Evolutionary conservation across 2,888 invertebrate genomes (phyloP).

Genomic region (Stenchaetothrips biformis): DNA sequence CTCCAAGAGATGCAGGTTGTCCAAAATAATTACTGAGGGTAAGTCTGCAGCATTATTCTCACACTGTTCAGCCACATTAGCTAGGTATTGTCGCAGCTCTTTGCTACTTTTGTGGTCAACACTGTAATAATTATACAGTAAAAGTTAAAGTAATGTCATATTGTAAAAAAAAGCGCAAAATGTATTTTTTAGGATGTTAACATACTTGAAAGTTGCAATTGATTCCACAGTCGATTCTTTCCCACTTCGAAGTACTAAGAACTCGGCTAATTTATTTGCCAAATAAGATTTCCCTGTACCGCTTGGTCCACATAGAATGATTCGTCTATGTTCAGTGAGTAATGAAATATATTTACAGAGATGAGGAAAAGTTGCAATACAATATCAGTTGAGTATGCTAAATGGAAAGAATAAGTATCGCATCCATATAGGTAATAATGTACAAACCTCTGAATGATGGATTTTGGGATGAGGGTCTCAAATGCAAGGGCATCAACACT

Average conservation of each 20-base stretch:
- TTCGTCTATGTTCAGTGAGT: slow-evolving; percentile 83
- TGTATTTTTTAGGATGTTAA: slow-evolving; percentile 36
- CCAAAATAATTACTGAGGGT: slow-evolving; percentile 89
- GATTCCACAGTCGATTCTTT: slow-evolving; percentile 81
- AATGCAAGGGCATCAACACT: slow-evolving; percentile 91
- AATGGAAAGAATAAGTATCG: slow-evolving; percentile 30
- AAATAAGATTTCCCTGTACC: slow-evolving; percentile 96
- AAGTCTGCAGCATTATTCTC: slow-evolving; percentile 68
- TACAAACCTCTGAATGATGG: slow-evolving; percentile 78
- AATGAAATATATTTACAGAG: slow-evolving; percentile 66
- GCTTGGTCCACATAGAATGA: slow-evolving; percentile 93
- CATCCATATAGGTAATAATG: background rate
- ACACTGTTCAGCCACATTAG: slow-evolving; percentile 88
- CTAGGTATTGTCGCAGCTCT: slow-evolving; percentile 86
- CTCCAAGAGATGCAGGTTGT: slow-evolving; percentile 87
- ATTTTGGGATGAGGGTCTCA: slow-evolving; percentile 92
- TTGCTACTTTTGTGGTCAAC: slow-evolving; percentile 93
- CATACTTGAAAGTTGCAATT: slow-evolving; percentile 88
- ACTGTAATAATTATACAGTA: slow-evolving; percentile 47
- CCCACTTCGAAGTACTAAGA: slow-evolving; percentile 72
- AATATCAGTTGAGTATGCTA: background rate
- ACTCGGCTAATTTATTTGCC: slow-evolving; percentile 90
- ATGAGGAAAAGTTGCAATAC: slow-evolving; percentile 30
- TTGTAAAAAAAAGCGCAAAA: slow-evolving; percentile 25
- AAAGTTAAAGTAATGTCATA: slow-evolving; percentile 26